Conservation (phyloP, 2,888 invertebrate genomes). For the Pterostichus niger region DNA sequence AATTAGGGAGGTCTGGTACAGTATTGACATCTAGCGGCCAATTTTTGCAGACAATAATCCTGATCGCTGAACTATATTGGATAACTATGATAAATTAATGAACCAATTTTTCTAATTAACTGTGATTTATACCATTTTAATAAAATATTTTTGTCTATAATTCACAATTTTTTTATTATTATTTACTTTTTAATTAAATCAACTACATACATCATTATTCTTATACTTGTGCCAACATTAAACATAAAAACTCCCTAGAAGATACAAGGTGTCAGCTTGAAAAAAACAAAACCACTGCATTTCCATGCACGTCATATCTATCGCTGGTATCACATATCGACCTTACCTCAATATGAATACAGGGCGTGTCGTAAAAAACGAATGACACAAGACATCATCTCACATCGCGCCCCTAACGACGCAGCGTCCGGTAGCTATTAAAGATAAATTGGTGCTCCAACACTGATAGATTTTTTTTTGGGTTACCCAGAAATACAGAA, state of each 20-base stretch:
- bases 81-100: too few species aligned
- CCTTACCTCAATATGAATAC: slow-evolving; percentile 31
- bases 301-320: slow-evolving; percentile 25
- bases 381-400: slow-evolving; percentile 39
- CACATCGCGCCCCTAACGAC: slow-evolving; percentile 40
- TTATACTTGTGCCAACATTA: neutral
- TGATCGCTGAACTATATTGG: too few species aligned
- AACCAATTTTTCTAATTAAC: too few species aligned
- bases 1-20: too few species aligned
- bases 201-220: too few species aligned
- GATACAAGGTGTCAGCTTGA: neutral
- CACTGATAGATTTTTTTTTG: slow-evolving; percentile 59
- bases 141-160: too few species aligned
- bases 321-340: slow-evolving; percentile 36
- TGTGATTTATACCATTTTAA: too few species aligned
- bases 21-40: too few species aligned
- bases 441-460: slow-evolving; percentile 61
- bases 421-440: slow-evolving; percentile 57
- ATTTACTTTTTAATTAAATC: too few species aligned
- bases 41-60: too few species aligned
- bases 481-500: slow-evolving; percentile 61
- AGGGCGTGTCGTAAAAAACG: slow-evolving; percentile 56
- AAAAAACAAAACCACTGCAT: neutral
- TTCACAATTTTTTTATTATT: too few species aligned
- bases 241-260: neutral